These are phyloP conservation scores for Liodrosophila aerea DNA, from an alignment of 2,888 invertebrate genomes.

Conservation along the genomic window DNA sequence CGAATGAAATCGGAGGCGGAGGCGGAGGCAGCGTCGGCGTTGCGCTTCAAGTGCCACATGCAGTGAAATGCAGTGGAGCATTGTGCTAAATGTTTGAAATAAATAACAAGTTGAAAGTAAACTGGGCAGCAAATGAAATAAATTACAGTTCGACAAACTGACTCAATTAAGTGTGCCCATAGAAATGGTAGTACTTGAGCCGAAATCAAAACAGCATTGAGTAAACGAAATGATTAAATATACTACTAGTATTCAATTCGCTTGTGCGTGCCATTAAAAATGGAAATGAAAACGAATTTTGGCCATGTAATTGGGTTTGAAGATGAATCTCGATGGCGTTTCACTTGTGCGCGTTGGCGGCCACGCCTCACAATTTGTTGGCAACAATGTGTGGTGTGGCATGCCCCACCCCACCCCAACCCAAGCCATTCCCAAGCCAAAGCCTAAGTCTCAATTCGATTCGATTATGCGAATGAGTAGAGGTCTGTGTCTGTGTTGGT, in stretches of 20 bases:
- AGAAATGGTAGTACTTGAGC: slow-evolving; percentile 14
- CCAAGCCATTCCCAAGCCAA: too few species aligned
- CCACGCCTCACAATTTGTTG: slow-evolving; percentile 5
- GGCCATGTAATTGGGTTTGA: slow-evolving; percentile 1
- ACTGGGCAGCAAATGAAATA: slow-evolving; percentile 51
- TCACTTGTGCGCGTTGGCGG: slow-evolving; percentile 37
- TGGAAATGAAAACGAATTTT: slow-evolving; percentile 45
- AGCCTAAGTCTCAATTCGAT: too few species aligned
- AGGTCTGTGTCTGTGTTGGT: too few species aligned
- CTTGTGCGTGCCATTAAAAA: slow-evolving; percentile 46
- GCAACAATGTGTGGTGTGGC: slow-evolving; percentile 20
- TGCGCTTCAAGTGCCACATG: slow-evolving; percentile 30
- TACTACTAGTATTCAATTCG: slow-evolving; percentile 5
- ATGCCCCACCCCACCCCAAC: slow-evolving; percentile 3
- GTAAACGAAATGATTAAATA: slow-evolving; percentile 44
- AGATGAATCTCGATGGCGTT: slow-evolving; percentile 41
- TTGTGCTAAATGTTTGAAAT: slow-evolving; percentile 37
- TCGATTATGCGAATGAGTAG: slow-evolving; percentile 9
- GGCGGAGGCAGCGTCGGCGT: too few species aligned
- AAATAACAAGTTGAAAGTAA: slow-evolving; percentile 55
- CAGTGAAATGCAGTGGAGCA: slow-evolving; percentile 40
- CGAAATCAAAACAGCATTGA: slow-evolving; percentile 24
- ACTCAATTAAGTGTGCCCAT: slow-evolving; percentile 44
- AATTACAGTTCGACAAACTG: slow-evolving; percentile 70
- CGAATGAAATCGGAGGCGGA: slow-evolving; percentile 43